phyloP scores from a whole-genome alignment of 1,140 invertebrate species.

The Myzus persicae region DNA sequence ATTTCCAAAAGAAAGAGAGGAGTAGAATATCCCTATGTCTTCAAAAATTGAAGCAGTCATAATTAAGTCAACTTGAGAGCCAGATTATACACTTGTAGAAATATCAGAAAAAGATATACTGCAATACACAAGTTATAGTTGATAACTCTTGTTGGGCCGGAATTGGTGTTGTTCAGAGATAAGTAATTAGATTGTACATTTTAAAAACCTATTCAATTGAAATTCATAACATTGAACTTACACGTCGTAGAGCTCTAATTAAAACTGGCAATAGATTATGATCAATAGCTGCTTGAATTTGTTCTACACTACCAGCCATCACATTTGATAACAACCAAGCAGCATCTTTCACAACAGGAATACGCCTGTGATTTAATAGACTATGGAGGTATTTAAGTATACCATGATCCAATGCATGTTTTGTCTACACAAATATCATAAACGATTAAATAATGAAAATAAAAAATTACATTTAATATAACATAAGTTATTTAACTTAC shows the following conservation, averaged over 20 bases:
- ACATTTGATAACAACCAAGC: conserved; percentile 87
- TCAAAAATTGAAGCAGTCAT: too few relatives aligned
- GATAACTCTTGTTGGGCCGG: too few relatives aligned
- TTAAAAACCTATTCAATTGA: neutral
- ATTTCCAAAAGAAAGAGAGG: too few relatives aligned
- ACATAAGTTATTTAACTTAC: conserved; percentile 65
- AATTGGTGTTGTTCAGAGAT: too few relatives aligned
- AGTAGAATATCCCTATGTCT: too few relatives aligned
- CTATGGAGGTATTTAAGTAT: conserved; percentile 76
- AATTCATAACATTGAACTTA: conserved; percentile 63
- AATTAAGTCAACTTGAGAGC: too few relatives aligned
- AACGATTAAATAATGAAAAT: neutral
- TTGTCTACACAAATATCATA: conserved; percentile 76
- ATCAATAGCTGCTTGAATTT: conserved; percentile 81
- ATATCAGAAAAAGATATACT: too few relatives aligned
- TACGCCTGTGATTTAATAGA: conserved; percentile 79
- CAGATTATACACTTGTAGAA: too few relatives aligned
- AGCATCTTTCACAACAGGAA: conserved; percentile 84
- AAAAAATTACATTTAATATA: neutral
- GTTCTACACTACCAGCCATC: conserved; percentile 77
- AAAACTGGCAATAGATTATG: conserved; percentile 74
- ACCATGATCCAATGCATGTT: conserved; percentile 83
- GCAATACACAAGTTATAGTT: too few relatives aligned
- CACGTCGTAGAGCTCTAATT: conserved; percentile 73
- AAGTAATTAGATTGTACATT: too few relatives aligned